Conservation (phyloP, 2,888 invertebrate genomes). For the Drosophila eohydei region DNA sequence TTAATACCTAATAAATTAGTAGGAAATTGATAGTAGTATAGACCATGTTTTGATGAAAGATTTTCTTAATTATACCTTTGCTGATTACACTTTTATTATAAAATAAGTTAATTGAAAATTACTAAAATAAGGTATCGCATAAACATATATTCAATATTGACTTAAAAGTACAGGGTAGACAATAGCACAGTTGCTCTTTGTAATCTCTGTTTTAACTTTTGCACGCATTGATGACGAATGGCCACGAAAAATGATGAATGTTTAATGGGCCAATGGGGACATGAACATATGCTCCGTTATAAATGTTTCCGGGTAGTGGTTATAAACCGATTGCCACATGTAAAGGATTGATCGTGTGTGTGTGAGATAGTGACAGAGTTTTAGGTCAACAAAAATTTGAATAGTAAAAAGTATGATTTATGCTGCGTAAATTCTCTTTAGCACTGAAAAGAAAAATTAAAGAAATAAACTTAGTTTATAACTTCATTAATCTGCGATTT, state of each 20-base stretch:
- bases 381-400: conserved; percentile 18
- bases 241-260: conserved; percentile 75
- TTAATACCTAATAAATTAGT: not conserved
- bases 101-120: no score
- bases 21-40: not conserved
- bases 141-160: no score
- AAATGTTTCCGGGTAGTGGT: conserved; percentile 52
- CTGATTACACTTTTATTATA: no score
- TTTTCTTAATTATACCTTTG: no score
- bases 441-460: not conserved
- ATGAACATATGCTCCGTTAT: conserved; percentile 59
- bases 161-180: conserved; percentile 16
- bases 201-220: conserved; percentile 52
- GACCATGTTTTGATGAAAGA: no score
- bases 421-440: conserved; percentile 9
- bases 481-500: not conserved
- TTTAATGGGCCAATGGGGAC: conserved; percentile 71
- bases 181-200: not conserved
- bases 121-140: no score
- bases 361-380: conserved; percentile 9
- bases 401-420: conserved; percentile 32
- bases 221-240: conserved; percentile 75
- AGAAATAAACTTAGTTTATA: not conserved
- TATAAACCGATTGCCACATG: conserved; percentile 18
- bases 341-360: conserved; percentile 16